Percentiles rank a stretch among this genome's conserved stretches.
phyloP scores from a whole-genome alignment of 2,113 vertebrate genomes.

The Channa maculata region DNA sequence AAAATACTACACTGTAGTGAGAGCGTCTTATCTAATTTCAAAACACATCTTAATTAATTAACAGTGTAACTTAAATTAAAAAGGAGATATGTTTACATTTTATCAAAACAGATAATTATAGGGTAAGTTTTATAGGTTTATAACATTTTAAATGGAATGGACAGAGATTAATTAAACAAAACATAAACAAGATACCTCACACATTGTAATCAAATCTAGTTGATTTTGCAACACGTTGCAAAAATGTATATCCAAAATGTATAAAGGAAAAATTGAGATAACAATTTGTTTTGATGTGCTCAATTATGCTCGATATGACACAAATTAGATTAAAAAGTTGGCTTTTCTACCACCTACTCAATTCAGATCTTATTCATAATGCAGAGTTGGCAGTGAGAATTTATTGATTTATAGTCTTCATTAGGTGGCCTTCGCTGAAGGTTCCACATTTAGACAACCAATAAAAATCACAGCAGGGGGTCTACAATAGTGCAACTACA shows the following conservation, averaged over 20 bases:
- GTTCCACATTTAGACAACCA: constrained; percentile 36
- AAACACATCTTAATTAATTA: background rate
- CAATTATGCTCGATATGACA: too few species aligned
- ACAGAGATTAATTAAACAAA: background rate
- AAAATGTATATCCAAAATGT: too few species aligned
- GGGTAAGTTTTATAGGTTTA: too few species aligned
- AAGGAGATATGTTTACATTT: background rate
- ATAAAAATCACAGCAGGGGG: constrained; percentile 35
- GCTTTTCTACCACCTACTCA: background rate
- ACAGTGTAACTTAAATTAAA: too few species aligned
- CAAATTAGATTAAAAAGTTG: too few species aligned
- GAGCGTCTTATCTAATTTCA: background rate
- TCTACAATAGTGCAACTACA: background rate
- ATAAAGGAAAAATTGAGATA: too few species aligned
- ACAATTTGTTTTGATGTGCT: background rate
- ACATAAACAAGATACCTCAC: too few species aligned
- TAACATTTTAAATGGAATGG: background rate
- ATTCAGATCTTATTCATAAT: constrained; percentile 25
- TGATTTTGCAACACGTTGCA: too few species aligned
- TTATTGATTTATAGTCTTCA: constrained; percentile 35
- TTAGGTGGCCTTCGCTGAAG: constrained; percentile 32
- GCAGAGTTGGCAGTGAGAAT: constrained; percentile 2
- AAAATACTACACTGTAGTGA: background rate
- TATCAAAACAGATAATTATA: background rate
- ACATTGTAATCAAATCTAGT: too few species aligned